phyloP scores from a whole-genome alignment of 2,888 invertebrate species.

The Leptopilina drosophilae region DNA sequence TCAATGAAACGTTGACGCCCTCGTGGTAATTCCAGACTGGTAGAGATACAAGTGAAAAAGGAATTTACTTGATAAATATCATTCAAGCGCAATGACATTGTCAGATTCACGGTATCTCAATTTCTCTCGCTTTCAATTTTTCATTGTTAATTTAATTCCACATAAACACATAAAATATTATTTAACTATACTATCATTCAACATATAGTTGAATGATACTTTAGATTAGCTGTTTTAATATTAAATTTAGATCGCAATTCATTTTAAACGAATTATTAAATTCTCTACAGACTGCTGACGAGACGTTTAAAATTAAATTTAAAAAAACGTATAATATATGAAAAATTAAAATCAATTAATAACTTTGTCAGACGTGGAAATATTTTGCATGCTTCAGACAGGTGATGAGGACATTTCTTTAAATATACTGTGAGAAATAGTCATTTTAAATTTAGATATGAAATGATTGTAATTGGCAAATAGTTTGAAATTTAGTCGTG shows the following conservation, averaged over 20 bases:
- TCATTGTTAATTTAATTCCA: not conserved
- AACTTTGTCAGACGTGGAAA: slow-evolving; percentile 54
- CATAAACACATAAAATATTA: not conserved
- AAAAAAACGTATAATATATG: too few species aligned
- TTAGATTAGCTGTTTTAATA: too few species aligned
- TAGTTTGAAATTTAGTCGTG: too few species aligned
- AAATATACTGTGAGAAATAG: too few species aligned
- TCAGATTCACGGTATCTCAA: not conserved
- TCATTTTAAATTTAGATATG: too few species aligned
- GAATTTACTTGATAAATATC: slow-evolving; percentile 51
- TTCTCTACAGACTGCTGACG: too few species aligned
- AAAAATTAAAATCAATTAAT: slow-evolving; percentile 64
- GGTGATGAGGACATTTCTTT: not conserved
- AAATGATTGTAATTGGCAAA: too few species aligned
- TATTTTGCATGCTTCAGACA: not conserved
- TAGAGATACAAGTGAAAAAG: slow-evolving; percentile 34
- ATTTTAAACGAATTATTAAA: too few species aligned
- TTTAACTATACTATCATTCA: too few species aligned
- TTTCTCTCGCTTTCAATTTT: not conserved
- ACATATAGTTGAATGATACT: too few species aligned
- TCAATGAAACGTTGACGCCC: slow-evolving; percentile 37
- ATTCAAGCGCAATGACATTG: slow-evolving; percentile 13
- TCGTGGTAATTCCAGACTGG: slow-evolving; percentile 44
- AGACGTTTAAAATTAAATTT: too few species aligned
- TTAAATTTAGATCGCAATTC: too few species aligned